Evolutionary conservation across 2,113 vertebrate genomes (phyloP), one percentile per base, ranked within the genome.

Genomic region (Psilopsiagon aymara): DNA sequence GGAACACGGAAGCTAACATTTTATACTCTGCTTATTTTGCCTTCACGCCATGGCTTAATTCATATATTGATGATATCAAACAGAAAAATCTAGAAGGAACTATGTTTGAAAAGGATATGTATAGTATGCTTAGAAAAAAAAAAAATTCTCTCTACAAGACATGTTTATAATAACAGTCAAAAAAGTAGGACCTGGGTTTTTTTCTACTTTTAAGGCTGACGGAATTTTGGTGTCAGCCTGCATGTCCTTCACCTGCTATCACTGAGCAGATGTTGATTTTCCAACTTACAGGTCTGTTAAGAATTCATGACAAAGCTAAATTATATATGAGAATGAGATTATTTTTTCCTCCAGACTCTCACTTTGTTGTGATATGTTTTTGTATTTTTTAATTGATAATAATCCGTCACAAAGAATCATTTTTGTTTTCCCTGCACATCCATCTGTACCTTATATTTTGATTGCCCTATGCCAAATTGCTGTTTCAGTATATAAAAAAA

Each of bases 241-340:
- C 33, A 46, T 76, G 94, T 94, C 88, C 95, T 96, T 97, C 94
- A 92, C 49, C 66, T 96, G 37, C 13, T 91, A 75, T 89, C 28
- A 59, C 66, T 49, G 57, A 92, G 25, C 47, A 88, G 80, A 84
- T 95, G 90, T 79, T 95, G 88, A 87, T 92, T 97, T 96, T 95
- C 62, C 86, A 93, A 91, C 96, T 91, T 96, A 78, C 28, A 88
- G 37, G 11, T 87, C 69, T 93, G 57, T 93, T 97, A 95, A 94
- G 80, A 93, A 95, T 92, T 96, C 83, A 94, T 82, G 57, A 53
- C 47, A 69, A 86, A 84, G 41, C 9, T 94, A 91, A 89, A 95
- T 94, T 91, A 94, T 85, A 95, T 17, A 89, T 93, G 41, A 87
- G 35, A 75, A 59, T 57, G 29, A 83, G 14, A 9, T 41, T 81